Evolutionary conservation across 2,888 invertebrate genomes (phyloP).

Genomic region (Drosophila paramelanica): DNA sequence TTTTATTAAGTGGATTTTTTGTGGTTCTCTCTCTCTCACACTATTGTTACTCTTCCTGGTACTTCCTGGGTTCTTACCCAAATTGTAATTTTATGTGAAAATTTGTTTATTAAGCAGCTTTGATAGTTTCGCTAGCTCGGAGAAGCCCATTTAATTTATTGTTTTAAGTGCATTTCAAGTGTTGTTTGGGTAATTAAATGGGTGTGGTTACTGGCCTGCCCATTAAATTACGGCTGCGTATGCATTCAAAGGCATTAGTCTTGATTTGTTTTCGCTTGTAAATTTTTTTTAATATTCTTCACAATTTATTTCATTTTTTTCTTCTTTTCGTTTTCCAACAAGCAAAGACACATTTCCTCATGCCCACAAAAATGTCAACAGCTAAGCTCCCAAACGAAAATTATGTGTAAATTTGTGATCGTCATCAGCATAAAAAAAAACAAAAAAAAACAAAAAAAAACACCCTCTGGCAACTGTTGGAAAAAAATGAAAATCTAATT

Average conservation of each 20-base stretch:
- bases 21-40: conserved; percentile 16
- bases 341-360: conserved; percentile 30
- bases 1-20: conserved; percentile 80
- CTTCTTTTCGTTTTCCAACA: background rate
- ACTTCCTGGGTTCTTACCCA: conserved; percentile 44
- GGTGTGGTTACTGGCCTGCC: conserved; percentile 61
- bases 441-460: conserved; percentile 7
- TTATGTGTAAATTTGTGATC: conserved; percentile 67
- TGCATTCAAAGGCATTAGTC: conserved; percentile 66
- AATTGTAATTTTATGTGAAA: conserved; percentile 82
- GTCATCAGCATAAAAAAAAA: conserved; percentile 35
- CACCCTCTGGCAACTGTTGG: conserved; percentile 26
- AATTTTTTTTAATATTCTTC: conserved; percentile 29
- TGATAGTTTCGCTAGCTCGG: conserved; percentile 67
- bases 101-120: conserved; percentile 82
- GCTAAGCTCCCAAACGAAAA: conserved; percentile 43
- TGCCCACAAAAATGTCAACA: conserved; percentile 62
- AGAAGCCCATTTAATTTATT: conserved; percentile 66
- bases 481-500: conserved; percentile 53
- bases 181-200: conserved; percentile 72
- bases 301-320: conserved; percentile 13
- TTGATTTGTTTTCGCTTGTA: conserved; percentile 72
- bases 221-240: conserved; percentile 55
- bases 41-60: conserved; percentile 27
- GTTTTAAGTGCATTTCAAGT: conserved; percentile 71